phyloP scores from a whole-genome alignment of 23 tunicate species.

The Oikopleura vanhoeffeni region DNA sequence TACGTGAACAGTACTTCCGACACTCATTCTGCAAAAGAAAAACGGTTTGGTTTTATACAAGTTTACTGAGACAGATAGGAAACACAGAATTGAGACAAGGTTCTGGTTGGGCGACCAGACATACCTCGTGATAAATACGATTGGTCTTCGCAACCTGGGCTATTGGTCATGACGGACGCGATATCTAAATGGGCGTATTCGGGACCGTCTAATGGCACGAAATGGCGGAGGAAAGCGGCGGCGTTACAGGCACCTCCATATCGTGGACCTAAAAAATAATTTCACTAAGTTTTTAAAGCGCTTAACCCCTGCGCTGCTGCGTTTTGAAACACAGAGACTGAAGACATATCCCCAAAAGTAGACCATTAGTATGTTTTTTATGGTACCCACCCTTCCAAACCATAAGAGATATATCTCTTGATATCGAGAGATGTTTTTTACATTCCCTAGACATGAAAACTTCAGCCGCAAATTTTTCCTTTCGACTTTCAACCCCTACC shows the following conservation, averaged over 20 bases:
- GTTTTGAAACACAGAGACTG: too few relatives aligned
- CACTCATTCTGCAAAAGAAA: neutral
- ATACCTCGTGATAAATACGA: conserved; percentile 49
- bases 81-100: conserved; percentile 26
- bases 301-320: too few relatives aligned
- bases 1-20: too few relatives aligned
- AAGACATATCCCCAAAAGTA: too few relatives aligned
- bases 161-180: conserved; percentile 56
- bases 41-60: neutral
- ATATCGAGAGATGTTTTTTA: neutral
- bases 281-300: too few relatives aligned
- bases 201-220: conserved; percentile 20
- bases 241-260: conserved; percentile 79
- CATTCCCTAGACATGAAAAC: neutral
- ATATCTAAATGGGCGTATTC: conserved; percentile 70
- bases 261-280: conserved; percentile 23
- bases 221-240: conserved; percentile 48
- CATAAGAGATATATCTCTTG: too few relatives aligned
- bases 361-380: neutral
- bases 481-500: too few relatives aligned
- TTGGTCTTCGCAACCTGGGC: conserved; percentile 19
- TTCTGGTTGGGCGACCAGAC: conserved; percentile 72
- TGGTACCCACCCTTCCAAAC: too few relatives aligned
- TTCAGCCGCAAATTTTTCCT: too few relatives aligned
- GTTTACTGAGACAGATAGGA: neutral